phyloP scores from a whole-genome alignment of 2,797 vertebrate genomes.

The Okamejei kenojei region DNA sequence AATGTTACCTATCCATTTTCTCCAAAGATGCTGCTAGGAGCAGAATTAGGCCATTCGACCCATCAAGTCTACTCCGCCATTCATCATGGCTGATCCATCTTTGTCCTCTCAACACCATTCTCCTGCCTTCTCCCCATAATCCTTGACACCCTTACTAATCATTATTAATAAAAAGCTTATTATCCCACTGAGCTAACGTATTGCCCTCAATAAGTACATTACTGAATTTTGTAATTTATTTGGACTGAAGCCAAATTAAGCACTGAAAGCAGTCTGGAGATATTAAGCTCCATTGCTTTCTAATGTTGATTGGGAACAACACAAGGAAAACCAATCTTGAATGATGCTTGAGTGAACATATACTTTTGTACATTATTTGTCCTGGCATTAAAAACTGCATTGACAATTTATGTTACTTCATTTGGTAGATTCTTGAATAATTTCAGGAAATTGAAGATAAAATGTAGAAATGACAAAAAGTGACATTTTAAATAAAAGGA shows the following conservation, averaged over 20 bases:
- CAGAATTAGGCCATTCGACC: no score
- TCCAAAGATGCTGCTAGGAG: no score
- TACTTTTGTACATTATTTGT: neutral
- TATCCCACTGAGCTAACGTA: neutral
- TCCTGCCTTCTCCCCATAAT: no score
- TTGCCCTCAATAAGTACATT: neutral
- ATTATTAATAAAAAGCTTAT: neutral
- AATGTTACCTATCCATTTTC: no score
- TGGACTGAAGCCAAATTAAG: constrained; percentile 24
- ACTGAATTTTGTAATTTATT: neutral
- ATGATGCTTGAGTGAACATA: neutral
- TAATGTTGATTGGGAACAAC: neutral
- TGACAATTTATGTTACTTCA: neutral
- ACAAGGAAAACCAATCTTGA: neutral
- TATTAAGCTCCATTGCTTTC: neutral
- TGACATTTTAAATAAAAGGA: no score
- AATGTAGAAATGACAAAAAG: neutral
- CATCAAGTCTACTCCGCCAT: no score
- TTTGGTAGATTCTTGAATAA: neutral
- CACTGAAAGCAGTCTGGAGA: neutral
- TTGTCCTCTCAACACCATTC: no score
- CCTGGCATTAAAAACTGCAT: neutral
- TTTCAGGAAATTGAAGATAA: neutral
- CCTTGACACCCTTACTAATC: no score
- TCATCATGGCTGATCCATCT: no score